Conservation (phyloP, 2,113 vertebrate species). For the Gadus chalcogrammus region DNA sequence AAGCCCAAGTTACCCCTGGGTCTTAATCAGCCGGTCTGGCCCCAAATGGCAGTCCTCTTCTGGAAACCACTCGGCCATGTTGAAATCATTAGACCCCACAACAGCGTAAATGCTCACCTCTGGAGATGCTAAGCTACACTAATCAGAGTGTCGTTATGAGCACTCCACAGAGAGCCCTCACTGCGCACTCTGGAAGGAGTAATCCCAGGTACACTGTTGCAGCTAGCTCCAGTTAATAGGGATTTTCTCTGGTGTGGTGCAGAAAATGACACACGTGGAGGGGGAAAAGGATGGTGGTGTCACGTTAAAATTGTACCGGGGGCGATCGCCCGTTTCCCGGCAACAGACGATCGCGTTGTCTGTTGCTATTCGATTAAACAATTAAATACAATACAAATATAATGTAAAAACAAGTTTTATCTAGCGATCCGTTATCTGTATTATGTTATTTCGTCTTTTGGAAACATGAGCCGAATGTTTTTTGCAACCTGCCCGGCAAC, state of each 20-base stretch:
- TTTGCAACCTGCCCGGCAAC: too few relatives aligned
- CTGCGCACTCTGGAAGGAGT: constrained; percentile 9
- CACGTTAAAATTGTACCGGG: too few relatives aligned
- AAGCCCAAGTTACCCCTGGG: constrained; percentile 17
- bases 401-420: too few relatives aligned
- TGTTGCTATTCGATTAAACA: too few relatives aligned
- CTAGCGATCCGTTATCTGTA: too few relatives aligned
- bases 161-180: constrained; percentile 1
- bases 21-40: constrained; percentile 29
- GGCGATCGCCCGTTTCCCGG: too few relatives aligned
- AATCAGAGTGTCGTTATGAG: constrained; percentile 22
- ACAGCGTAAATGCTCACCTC: constrained; percentile 32
- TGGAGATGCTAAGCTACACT: constrained; percentile 14
- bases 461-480: too few relatives aligned
- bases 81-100: constrained; percentile 55
- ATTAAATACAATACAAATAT: too few relatives aligned
- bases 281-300: not conserved
- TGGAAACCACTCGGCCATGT: constrained; percentile 24
- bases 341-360: too few relatives aligned
- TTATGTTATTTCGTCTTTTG: too few relatives aligned
- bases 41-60: constrained; percentile 12
- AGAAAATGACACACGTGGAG: not conserved
- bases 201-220: constrained; percentile 2
- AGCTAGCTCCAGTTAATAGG: constrained; percentile 1
- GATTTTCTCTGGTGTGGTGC: not conserved